phyloP scores from a whole-genome alignment of 2,888 invertebrate genomes.

The Aspidiotus rigidus region DNA sequence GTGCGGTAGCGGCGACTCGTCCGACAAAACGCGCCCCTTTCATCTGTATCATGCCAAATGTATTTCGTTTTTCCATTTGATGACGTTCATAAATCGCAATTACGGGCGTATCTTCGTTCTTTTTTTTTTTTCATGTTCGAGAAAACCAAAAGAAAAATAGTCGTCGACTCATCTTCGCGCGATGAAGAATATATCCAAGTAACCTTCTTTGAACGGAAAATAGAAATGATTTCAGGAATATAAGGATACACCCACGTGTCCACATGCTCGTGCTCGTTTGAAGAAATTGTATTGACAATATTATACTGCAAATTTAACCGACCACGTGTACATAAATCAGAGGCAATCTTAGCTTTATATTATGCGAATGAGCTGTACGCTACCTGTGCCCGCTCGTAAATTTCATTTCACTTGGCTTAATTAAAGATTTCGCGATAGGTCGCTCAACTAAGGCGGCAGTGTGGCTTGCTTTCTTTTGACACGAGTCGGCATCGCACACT shows the following conservation, averaged over 20 bases:
- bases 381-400: no score
- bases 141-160: not conserved
- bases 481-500: no score
- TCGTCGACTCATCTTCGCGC: not conserved
- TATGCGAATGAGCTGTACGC: no score
- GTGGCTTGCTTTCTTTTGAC: no score
- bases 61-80: conserved; percentile 4
- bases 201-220: not conserved
- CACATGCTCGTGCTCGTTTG: not conserved
- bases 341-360: no score
- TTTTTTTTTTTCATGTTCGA: not conserved
- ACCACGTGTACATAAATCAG: no score
- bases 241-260: not conserved
- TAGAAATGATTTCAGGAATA: no score
- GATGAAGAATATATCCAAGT: not conserved
- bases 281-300: no score
- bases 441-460: no score
- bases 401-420: no score
- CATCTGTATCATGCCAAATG: conserved; percentile 2
- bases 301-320: no score
- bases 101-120: conserved; percentile 2
- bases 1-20: conserved; percentile 4
- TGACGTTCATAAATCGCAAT: conserved; percentile 2
- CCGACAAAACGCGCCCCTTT: not conserved
- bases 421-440: no score